phyloP scores from a whole-genome alignment of 2,888 invertebrate species.

The Linnaemya tessellans region DNA sequence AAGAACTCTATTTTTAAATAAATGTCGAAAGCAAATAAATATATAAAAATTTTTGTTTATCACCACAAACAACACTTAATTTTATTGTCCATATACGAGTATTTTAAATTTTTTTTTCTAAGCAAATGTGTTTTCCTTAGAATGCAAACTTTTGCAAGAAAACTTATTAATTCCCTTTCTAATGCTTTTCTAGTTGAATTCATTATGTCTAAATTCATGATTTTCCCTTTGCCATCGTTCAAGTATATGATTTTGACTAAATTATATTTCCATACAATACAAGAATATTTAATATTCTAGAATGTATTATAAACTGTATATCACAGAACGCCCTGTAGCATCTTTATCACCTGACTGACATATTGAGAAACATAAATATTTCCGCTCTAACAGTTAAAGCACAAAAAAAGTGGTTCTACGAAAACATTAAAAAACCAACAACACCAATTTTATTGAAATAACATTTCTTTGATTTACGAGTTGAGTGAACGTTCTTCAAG shows the following conservation, averaged over 20 bases:
- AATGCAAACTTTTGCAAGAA: too few relatives aligned
- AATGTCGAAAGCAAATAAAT: too few relatives aligned
- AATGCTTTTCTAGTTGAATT: background rate
- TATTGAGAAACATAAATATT: slow-evolving; percentile 25
- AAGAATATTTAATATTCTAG: slow-evolving; percentile 3
- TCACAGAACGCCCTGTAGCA: background rate
- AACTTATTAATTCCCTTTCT: background rate
- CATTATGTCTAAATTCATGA: background rate
- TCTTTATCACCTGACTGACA: slow-evolving; percentile 25
- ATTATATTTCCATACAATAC: slow-evolving; percentile 29
- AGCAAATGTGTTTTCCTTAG: too few relatives aligned
- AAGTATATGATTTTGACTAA: background rate
- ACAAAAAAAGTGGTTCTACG: background rate
- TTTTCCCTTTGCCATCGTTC: background rate
- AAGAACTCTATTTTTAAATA: too few relatives aligned
- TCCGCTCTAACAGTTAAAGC: slow-evolving; percentile 6
- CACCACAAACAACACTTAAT: too few relatives aligned
- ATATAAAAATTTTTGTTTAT: too few relatives aligned
- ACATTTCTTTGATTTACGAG: slow-evolving; percentile 42
- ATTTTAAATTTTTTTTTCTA: too few relatives aligned
- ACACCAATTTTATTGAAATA: slow-evolving; percentile 17
- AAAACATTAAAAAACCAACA: slow-evolving; percentile 2
- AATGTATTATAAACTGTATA: background rate
- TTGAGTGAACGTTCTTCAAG: slow-evolving; percentile 11
- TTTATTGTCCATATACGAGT: too few relatives aligned